These are phyloP conservation scores for Enteromius argenteus DNA, from an alignment of 2,797 vertebrate species.

Conservation along the genomic window DNA sequence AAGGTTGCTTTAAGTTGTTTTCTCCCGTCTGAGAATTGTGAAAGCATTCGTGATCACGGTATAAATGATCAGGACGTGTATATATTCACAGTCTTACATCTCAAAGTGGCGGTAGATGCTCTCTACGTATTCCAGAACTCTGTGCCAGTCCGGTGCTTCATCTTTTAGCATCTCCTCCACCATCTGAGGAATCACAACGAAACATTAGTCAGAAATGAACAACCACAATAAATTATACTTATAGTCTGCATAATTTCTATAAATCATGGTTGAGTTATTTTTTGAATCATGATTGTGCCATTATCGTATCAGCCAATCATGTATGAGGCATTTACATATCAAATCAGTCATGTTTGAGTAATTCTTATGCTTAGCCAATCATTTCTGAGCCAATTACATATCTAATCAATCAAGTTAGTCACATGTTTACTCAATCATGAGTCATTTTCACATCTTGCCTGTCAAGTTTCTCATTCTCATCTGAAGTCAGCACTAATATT, in stretches of 20 bases:
- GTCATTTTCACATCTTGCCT: constrained; percentile 8
- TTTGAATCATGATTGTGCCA: neutral
- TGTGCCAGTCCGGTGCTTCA: constrained; percentile 86
- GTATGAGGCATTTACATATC: neutral
- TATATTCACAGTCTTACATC: constrained; percentile 70
- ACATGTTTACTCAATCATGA: neutral
- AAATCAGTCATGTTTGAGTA: neutral
- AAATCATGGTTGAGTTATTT: neutral
- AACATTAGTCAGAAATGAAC: neutral
- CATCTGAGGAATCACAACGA: constrained; percentile 67
- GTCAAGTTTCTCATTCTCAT: neutral
- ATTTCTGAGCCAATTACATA: constrained; percentile 4
- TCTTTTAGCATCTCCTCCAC: constrained; percentile 81
- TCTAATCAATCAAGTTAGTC: neutral
- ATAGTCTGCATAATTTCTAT: neutral
- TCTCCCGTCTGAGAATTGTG: neutral
- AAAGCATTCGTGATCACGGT: constrained; percentile 16
- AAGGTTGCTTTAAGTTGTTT: neutral
- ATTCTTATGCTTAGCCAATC: neutral
- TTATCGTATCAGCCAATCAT: neutral
- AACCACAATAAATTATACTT: neutral
- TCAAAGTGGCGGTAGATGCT: constrained; percentile 86
- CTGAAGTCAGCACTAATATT: neutral
- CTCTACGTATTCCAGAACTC: constrained; percentile 84
- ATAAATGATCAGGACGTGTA: neutral